These are phyloP conservation scores for Stichodactyla mertensii DNA, from an alignment of 64 coral and sea anemone species.

Conservation along the genomic window DNA sequence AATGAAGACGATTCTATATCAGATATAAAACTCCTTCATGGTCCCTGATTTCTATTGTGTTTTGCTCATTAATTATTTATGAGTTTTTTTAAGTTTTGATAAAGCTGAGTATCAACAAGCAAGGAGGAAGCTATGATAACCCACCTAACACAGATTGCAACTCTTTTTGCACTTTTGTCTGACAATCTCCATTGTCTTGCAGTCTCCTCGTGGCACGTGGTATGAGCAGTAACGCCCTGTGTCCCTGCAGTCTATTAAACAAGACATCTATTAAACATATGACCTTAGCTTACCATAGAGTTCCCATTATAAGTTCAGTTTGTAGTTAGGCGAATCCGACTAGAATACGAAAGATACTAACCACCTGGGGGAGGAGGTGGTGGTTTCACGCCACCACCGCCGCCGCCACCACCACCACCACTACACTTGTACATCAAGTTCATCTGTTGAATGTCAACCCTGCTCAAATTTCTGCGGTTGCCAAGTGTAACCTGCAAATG, in stretches of 20 bases:
- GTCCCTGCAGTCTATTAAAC: conserved; percentile 27
- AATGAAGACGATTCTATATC: no score
- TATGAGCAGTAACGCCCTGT: conserved; percentile 40
- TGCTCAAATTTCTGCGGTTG: conserved; percentile 30
- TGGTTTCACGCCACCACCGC: not conserved
- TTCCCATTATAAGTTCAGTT: no score
- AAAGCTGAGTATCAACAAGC: no score
- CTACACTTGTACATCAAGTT: conserved; percentile 68
- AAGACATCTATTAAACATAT: not conserved
- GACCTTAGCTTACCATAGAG: no score
- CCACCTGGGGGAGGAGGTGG: conserved; percentile 20
- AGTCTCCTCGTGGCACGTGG: conserved; percentile 47
- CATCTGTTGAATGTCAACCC: conserved; percentile 64
- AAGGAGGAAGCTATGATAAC: not conserved
- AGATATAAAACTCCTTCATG: no score
- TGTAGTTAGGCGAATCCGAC: no score
- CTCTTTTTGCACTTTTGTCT: conserved; percentile 52
- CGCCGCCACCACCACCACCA: conserved; percentile 39
- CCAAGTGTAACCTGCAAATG: conserved; percentile 48
- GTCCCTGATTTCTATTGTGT: no score
- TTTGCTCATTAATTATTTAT: no score
- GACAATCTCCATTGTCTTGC: conserved; percentile 45
- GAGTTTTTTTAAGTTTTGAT: no score
- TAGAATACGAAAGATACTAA: not conserved
- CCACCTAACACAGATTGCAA: conserved; percentile 37